These are phyloP conservation scores for Bombylius major DNA, from an alignment of 2,888 invertebrate species.

Conservation along the genomic window DNA sequence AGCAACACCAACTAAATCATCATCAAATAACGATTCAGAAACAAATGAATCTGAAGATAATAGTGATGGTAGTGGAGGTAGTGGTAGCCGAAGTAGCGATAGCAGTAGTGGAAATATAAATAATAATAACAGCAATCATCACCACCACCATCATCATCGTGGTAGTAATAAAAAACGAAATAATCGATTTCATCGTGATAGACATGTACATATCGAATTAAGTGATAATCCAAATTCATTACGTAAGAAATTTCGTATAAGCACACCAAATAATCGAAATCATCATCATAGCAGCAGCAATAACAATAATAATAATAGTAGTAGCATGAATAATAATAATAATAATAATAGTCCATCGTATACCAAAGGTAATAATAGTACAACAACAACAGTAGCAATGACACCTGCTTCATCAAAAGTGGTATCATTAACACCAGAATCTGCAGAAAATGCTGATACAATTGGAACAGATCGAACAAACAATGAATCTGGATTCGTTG, in stretches of 20 bases:
- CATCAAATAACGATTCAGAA: constrained; percentile 10
- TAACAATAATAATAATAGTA: constrained; percentile 8
- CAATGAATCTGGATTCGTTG: constrained; percentile 34
- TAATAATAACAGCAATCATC: constrained; percentile 18
- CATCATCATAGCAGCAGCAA: constrained; percentile 7
- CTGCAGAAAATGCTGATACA: background rate
- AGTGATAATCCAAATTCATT: constrained; percentile 26
- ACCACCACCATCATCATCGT: constrained; percentile 24
- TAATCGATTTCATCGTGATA: constrained; percentile 18
- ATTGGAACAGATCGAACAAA: constrained; percentile 13
- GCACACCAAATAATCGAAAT: constrained; percentile 15
- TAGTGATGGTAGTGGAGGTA: constrained; percentile 4
- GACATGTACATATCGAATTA: constrained; percentile 6
- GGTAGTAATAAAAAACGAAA: constrained; percentile 25
- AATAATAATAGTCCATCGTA: background rate
- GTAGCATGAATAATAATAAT: constrained; percentile 3
- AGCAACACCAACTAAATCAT: background rate
- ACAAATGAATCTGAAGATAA: constrained; percentile 16
- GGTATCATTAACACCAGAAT: background rate
- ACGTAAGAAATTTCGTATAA: constrained; percentile 35
- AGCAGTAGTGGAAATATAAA: background rate
- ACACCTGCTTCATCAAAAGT: no score
- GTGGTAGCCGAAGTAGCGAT: constrained; percentile 5
- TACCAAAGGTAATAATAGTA: background rate
- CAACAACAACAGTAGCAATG: no score